Evolutionary conservation across 2,113 vertebrate species (phyloP).

Genomic region (Peromyscus maniculatus): DNA sequence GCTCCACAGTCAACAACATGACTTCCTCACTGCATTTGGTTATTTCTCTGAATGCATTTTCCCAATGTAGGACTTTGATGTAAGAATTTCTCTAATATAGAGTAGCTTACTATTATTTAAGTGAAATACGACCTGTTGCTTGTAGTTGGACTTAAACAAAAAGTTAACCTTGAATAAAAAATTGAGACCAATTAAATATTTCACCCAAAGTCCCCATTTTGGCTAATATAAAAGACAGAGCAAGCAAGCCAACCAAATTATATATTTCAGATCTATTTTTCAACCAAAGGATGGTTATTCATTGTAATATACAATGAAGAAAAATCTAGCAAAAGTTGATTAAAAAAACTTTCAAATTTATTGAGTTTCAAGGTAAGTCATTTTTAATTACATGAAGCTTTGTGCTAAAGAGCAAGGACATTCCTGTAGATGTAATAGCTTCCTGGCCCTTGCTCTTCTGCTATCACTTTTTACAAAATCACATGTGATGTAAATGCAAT

Average conservation of each 20-base stretch:
- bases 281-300: conserved; percentile 37
- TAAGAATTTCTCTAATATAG: conserved; percentile 51
- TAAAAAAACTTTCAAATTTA: conserved; percentile 46
- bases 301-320: conserved; percentile 6
- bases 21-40: conserved; percentile 55
- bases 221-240: not conserved
- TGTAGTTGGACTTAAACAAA: conserved; percentile 63
- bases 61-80: conserved; percentile 34
- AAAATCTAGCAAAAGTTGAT: conserved; percentile 54
- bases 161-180: conserved; percentile 67
- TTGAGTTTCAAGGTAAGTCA: conserved; percentile 59
- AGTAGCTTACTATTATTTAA: conserved; percentile 70
- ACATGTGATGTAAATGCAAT: conserved; percentile 26
- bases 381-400: conserved; percentile 65
- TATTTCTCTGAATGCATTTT: conserved; percentile 72
- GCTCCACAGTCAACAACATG: conserved; percentile 11
- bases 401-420: conserved; percentile 54
- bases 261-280: conserved; percentile 31
- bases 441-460: conserved; percentile 47
- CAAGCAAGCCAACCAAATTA: conserved; percentile 23
- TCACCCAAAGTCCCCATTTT: conserved; percentile 65
- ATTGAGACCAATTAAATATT: conserved; percentile 57
- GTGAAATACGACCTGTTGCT: conserved; percentile 67
- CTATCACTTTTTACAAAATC: conserved; percentile 56
- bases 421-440: conserved; percentile 65